Base-by-base conservation (phyloP, 2,113 vertebrate genomes). In the Hymenochirus boettgeri region DNA sequence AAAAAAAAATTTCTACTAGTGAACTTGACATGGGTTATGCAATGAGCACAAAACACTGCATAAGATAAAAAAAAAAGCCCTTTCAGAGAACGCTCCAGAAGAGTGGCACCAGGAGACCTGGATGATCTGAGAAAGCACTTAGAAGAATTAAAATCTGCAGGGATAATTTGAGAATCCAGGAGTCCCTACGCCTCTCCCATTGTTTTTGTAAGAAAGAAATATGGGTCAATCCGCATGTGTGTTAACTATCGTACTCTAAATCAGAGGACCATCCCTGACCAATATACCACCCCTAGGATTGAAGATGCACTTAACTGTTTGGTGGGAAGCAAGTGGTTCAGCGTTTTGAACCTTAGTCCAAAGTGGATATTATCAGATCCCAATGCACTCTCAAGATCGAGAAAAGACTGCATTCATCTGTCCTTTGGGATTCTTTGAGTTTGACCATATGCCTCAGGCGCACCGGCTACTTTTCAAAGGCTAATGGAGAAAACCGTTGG, bases 311-410 rank as follows among this genome's bases (percentile, higher is more conserved):
- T 51, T 15, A 45, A 70, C 9, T 53, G 45, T 2, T 23, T 73
- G 3, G 26, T 33, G n/a, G n/a, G n/a, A n/a, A n/a, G n/a, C n/a
- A n/a, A n/a, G n/a, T n/a, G 33, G 66, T 67, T 75, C 45, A 52
- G 18, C 22, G 58, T 75, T 15, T n/a, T 74, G 7, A 54, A 70
- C 11, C n/a, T 72, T 12, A 56, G 54, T n/a, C n/a, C n/a, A n/a
- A n/a, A n/a, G n/a, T n/a, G n/a, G n/a, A n/a, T n/a, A n/a, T n/a
- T n/a, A n/a, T n/a, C n/a, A n/a, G n/a, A n/a, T n/a, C n/a, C n/a
- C n/a, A n/a, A n/a, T n/a, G n/a, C n/a, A n/a, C n/a, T n/a, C n/a
- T n/a, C n/a, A n/a, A n/a, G n/a, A n/a, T n/a, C n/a, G n/a, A n/a
- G n/a, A n/a, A n/a, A n/a, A n/a, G n/a, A n/a, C n/a, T n/a, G n/a